phyloP scores from a whole-genome alignment of 2,113 vertebrate genomes.

The Romanogobio albipinnatus region DNA sequence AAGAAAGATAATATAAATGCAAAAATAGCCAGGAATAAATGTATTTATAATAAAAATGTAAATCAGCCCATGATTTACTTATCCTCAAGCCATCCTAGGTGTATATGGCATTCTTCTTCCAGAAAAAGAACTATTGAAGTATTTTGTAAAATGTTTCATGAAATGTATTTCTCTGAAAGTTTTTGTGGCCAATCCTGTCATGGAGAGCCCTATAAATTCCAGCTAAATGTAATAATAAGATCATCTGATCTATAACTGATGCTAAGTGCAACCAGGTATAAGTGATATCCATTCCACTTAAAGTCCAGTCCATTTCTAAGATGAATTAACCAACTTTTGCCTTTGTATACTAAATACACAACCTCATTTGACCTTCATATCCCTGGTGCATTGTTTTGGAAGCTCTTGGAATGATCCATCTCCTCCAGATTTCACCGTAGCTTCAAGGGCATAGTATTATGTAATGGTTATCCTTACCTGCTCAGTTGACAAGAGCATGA shows the following conservation, averaged over 20 bases:
- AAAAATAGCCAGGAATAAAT: too few species aligned
- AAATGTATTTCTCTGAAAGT: not conserved
- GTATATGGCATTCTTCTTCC: too few species aligned
- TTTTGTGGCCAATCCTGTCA: not conserved
- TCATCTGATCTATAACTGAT: constrained; percentile 25
- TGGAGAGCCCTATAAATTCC: not conserved
- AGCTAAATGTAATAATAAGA: not conserved
- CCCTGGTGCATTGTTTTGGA: not conserved
- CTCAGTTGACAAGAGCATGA: constrained; percentile 16
- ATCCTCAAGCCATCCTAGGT: too few species aligned
- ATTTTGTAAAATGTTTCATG: not conserved
- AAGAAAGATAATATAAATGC: too few species aligned
- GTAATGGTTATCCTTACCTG: constrained; percentile 40
- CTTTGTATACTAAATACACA: not conserved
- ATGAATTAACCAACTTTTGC: not conserved
- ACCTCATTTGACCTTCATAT: not conserved
- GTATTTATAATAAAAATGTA: too few species aligned
- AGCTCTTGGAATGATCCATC: not conserved
- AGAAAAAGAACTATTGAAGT: not conserved
- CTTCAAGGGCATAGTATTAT: constrained; percentile 1
- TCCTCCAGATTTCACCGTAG: not conserved
- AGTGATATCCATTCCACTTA: not conserved
- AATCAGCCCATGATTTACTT: too few species aligned
- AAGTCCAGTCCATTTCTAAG: constrained; percentile 11
- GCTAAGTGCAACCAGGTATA: constrained; percentile 20